Conservation (phyloP, 2,888 invertebrate genomes). For the Sipha maydis region DNA sequence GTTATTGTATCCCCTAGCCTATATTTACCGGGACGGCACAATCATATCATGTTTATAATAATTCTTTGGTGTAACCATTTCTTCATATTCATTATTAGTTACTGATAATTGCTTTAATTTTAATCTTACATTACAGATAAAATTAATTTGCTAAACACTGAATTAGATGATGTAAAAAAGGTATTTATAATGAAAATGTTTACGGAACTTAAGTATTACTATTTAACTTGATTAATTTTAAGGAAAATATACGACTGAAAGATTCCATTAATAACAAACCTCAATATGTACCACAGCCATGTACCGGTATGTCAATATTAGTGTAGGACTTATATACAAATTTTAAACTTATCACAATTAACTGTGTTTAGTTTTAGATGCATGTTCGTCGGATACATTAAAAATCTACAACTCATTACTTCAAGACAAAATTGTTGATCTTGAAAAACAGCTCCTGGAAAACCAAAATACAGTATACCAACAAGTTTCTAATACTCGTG, state of each 20-base stretch:
- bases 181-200: constrained; percentile 6
- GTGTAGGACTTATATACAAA: background rate
- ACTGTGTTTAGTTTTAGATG: background rate
- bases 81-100: too few relatives aligned
- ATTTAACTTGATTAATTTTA: background rate
- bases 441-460: constrained; percentile 17
- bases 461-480: background rate
- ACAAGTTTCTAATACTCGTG: background rate
- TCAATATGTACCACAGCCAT: background rate
- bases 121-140: background rate
- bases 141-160: background rate
- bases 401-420: background rate
- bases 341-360: background rate
- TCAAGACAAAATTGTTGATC: constrained; percentile 17
- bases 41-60: too few relatives aligned
- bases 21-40: too few relatives aligned
- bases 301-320: background rate
- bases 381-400: background rate
- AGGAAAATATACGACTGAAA: constrained; percentile 2
- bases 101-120: background rate
- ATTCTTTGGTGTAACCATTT: too few relatives aligned
- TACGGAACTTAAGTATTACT: background rate
- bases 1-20: too few relatives aligned
- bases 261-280: background rate
- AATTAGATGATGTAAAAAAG: constrained; percentile 5